Evolutionary conservation across 2,797 vertebrate species (phyloP).

Genomic region (Nannoperca obscura): DNA sequence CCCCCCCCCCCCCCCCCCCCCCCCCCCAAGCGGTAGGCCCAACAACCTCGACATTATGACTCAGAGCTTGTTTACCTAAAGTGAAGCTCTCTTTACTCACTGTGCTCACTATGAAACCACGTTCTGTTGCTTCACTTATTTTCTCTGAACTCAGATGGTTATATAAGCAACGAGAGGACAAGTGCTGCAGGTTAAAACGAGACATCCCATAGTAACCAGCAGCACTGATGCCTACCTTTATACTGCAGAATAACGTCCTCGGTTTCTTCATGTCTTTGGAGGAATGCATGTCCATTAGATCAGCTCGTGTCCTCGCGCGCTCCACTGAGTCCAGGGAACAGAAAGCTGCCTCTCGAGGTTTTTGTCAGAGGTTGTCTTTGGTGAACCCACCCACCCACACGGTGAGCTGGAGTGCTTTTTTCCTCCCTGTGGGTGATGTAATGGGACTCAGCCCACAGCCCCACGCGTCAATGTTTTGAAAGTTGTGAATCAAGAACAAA

Average conservation of each 20-base stretch:
- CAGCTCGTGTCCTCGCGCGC: not conserved
- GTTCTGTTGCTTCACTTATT: not conserved
- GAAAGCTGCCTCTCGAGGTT: not conserved
- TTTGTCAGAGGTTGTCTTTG: conserved; percentile 5
- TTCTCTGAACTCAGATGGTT: not conserved
- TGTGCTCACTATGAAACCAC: not conserved
- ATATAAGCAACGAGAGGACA: not conserved
- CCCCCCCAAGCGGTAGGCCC: no score
- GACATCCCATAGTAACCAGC: not conserved
- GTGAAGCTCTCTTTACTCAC: conserved; percentile 10
- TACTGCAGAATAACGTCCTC: conserved; percentile 62
- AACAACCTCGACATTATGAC: not conserved
- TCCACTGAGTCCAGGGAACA: not conserved
- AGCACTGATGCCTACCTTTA: conserved; percentile 79
- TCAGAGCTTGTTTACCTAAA: conserved; percentile 7
- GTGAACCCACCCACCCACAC: conserved; percentile 13
- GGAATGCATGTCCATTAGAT: conserved; percentile 68
- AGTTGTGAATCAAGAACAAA: conserved; percentile 43
- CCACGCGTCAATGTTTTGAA: conserved; percentile 76
- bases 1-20: no score
- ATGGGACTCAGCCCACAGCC: conserved; percentile 69
- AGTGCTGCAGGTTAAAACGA: conserved; percentile 21
- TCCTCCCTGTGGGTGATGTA: conserved; percentile 74
- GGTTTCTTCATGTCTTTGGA: conserved; percentile 63
- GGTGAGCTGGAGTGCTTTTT: conserved; percentile 46